Evolutionary conservation across 1,140 invertebrate species (phyloP), one percentile per base, ranked within the genome.

Genomic region (Cotesia chilonis): DNA sequence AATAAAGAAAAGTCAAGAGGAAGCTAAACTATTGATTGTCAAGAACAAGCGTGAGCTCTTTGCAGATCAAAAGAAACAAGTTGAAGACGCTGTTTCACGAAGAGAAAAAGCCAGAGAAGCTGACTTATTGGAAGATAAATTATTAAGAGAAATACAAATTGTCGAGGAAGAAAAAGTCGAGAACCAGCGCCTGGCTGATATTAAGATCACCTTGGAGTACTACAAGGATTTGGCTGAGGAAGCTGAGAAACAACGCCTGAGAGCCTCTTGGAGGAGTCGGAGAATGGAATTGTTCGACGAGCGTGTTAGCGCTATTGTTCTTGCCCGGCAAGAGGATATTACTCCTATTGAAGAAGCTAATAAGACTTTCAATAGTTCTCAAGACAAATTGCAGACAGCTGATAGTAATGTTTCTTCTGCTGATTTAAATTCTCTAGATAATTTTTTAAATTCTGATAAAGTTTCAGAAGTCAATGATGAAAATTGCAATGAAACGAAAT

Each of bases 221-320:
- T 91, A 90, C 65, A 88, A 88, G 9, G 88, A 89, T 74, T 80
- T 90, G 41, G 87, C 88, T 3, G 84, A 83, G 74, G 88, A 90
- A 78, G 85, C 88, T 1, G 87, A 89, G 75, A 89, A 86, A 75
- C 85, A 87, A 63, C 85, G 87, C 65, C 77, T 87, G 14, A 87
- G 87, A 73, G 88, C 88, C 0, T 85, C 88, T 70, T 91, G 90
- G 90, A 88, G 90, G 75, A 87, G 88, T n/a, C 87, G 87, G 82
- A 84, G 90, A 60, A 86, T 90, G 80, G 87, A 88, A 73, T 78
- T 90, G 47, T 89, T 89, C 70, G 87, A 90, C 60, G 84, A 87
- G 76, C 84, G 90, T 79, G 84, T 89, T 0, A 59, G 75, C 36
- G 14, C 47, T 12, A 74, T 76, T 5, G 14, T 38, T 66, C 20